A percentile compares a stretch with the other conserved stretches of the same genome.
Evolutionary conservation across 1,140 invertebrate genomes (phyloP).

Genomic region (Magallana gigas): DNA sequence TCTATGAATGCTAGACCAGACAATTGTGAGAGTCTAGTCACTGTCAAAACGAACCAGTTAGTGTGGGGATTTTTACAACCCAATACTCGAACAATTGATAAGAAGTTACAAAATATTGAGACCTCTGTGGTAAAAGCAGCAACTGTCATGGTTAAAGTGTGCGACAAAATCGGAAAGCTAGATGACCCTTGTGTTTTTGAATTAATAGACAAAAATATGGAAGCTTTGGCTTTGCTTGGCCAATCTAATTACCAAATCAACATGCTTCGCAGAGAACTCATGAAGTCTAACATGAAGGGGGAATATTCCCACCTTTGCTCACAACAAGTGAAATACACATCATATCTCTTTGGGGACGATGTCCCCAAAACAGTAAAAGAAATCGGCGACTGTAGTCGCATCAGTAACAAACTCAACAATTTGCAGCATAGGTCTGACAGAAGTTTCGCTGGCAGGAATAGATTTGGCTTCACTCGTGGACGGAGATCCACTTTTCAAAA

Average conservation of each 20-base stretch:
- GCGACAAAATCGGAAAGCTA: too few relatives aligned
- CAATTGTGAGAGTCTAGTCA: conserved; percentile 50
- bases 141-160: too few relatives aligned
- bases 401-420: conserved; percentile 11
- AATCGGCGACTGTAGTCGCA: conserved; percentile 44
- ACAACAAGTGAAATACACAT: too few relatives aligned
- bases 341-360: conserved; percentile 48
- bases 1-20: conserved; percentile 29
- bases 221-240: too few relatives aligned
- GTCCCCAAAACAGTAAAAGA: conserved; percentile 49
- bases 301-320: too few relatives aligned
- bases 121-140: too few relatives aligned
- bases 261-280: too few relatives aligned
- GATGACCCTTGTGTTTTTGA: too few relatives aligned
- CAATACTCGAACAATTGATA: neutral
- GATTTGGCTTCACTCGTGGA: neutral
- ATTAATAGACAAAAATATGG: too few relatives aligned
- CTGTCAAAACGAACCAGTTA: conserved; percentile 47
- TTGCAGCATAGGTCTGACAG: neutral
- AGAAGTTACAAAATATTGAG: neutral
- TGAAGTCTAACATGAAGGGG: too few relatives aligned
- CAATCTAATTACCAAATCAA: too few relatives aligned
- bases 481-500: neutral
- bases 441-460: neutral
- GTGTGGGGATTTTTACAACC: conserved; percentile 44